Conservation (phyloP, 2,797 vertebrate genomes). For the Dendrocincla tyrannina region DNA sequence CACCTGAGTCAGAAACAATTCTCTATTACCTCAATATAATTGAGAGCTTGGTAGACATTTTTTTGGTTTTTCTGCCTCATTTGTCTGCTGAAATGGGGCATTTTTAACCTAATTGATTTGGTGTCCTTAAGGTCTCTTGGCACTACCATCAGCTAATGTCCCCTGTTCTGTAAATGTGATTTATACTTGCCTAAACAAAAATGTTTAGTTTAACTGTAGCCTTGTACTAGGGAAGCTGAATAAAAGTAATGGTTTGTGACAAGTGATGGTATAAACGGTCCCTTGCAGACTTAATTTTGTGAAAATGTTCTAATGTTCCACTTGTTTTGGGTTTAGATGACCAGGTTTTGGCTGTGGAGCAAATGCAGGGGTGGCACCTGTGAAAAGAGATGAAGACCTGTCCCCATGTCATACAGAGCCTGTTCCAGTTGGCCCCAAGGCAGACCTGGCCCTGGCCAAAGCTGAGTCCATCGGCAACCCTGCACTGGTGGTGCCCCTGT, state of each 20-base stretch:
- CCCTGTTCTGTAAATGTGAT: neutral
- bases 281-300: neutral
- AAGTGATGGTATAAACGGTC: neutral
- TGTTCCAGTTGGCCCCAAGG: neutral
- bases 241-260: neutral
- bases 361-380: neutral
- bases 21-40: neutral
- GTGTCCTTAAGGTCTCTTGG: neutral
- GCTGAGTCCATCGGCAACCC: neutral
- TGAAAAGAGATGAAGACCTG: neutral
- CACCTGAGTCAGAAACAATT: neutral
- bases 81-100: neutral
- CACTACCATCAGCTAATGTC: neutral
- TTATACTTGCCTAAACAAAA: neutral
- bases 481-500: neutral
- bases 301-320: neutral
- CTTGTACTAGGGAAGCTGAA: neutral
- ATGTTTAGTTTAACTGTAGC: neutral
- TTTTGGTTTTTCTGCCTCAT: neutral
- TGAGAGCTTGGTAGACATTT: neutral
- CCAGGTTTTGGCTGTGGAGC: neutral
- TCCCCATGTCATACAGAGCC: neutral
- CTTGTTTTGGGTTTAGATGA: neutral
- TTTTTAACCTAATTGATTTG: neutral
- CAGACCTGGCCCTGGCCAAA: fast-evolving